These are phyloP conservation scores for Agrochola litura DNA, from an alignment of 2,888 invertebrate genomes.

Conservation along the genomic window DNA sequence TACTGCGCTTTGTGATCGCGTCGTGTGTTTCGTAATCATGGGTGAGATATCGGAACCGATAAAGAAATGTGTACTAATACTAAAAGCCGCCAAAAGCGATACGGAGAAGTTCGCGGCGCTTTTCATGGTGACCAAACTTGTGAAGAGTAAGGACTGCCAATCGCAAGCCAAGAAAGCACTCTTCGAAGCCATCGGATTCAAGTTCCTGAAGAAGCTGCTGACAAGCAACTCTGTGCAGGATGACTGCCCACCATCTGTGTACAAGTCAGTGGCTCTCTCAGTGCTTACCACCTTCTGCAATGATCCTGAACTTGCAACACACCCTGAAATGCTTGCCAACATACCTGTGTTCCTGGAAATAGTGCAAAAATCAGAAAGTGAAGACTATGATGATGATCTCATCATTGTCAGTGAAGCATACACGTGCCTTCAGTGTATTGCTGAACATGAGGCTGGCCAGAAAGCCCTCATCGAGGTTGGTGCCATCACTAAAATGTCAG, in stretches of 20 bases:
- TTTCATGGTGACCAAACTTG: slow-evolving; percentile 97
- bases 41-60: slow-evolving; percentile 94
- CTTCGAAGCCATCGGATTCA: slow-evolving; percentile 97
- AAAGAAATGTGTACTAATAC: slow-evolving; percentile 95
- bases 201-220: slow-evolving; percentile 95
- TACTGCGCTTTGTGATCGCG: slow-evolving; percentile 85
- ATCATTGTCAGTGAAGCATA: slow-evolving; percentile 97
- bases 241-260: slow-evolving; percentile 97
- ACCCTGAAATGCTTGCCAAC: slow-evolving; percentile 95
- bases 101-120: slow-evolving; percentile 97
- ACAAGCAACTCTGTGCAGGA: slow-evolving; percentile 94
- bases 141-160: slow-evolving; percentile 95
- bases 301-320: slow-evolving; percentile 94
- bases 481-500: slow-evolving; percentile 95
- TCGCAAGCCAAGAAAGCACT: slow-evolving; percentile 94
- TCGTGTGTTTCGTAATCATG: slow-evolving; percentile 85
- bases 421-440: slow-evolving; percentile 95
- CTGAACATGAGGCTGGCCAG: slow-evolving; percentile 94
- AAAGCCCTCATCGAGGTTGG: slow-evolving; percentile 94
- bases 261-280: slow-evolving; percentile 97
- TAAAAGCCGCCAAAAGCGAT: slow-evolving; percentile 95
- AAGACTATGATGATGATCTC: slow-evolving; percentile 96
- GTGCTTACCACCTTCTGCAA: slow-evolving; percentile 96
- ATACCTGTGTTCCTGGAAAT: slow-evolving; percentile 96
- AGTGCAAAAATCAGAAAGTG: slow-evolving; percentile 95